Evolutionary conservation across 2,888 invertebrate species (phyloP).

Genomic region (Tachina lurida): DNA sequence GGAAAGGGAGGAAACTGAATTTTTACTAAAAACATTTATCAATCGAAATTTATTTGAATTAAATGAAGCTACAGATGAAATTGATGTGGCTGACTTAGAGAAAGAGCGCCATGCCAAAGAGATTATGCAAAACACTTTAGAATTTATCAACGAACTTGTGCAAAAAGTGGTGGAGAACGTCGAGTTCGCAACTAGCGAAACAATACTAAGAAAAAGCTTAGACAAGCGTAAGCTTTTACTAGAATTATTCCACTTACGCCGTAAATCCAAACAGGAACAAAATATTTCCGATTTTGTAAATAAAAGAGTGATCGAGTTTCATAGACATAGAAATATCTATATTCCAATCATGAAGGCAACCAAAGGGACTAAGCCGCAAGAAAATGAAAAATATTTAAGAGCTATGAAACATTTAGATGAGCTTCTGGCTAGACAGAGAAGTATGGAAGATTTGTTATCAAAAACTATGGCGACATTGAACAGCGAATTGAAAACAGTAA

Average conservation of each 20-base stretch:
- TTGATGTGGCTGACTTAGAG: constrained; percentile 37
- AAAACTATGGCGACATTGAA: not conserved
- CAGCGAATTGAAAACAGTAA: not conserved
- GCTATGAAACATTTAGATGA: constrained; percentile 72
- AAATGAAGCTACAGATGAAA: not conserved
- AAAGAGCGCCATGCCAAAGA: constrained; percentile 4
- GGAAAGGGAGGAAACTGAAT: constrained; percentile 16
- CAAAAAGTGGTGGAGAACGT: constrained; percentile 61
- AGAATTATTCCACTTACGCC: constrained; percentile 41
- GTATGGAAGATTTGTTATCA: constrained; percentile 53
- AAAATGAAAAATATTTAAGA: constrained; percentile 67
- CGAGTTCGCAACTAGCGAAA: constrained; percentile 67
- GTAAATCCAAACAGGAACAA: constrained; percentile 66
- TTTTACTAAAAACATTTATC: constrained; percentile 57
- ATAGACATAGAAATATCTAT: constrained; percentile 73
- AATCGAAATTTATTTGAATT: constrained; percentile 22
- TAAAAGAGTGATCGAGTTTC: constrained; percentile 75
- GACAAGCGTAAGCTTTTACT: constrained; percentile 73
- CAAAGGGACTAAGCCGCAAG: not conserved
- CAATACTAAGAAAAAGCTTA: constrained; percentile 68
- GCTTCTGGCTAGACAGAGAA: constrained; percentile 13
- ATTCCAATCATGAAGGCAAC: constrained; percentile 74
- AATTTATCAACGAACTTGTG: constrained; percentile 73
- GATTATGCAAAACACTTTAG: constrained; percentile 25
- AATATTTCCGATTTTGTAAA: constrained; percentile 71